Evolutionary conservation across 2,113 vertebrate genomes (phyloP), one percentile per base, ranked within the genome.

Genomic region (Felis chaus): DNA sequence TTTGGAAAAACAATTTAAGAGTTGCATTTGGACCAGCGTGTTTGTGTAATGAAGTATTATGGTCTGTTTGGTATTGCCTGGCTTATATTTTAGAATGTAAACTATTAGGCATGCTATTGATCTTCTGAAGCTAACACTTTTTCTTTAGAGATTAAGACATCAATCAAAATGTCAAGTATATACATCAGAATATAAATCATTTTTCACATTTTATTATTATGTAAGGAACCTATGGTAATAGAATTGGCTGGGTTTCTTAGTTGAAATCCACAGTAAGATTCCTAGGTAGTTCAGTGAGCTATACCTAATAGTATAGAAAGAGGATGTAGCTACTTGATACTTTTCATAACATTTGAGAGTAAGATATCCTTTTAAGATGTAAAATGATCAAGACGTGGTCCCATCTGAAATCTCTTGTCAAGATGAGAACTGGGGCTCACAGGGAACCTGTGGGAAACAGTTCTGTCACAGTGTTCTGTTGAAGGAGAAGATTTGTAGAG

Each of bases 181-280:
- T 90, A 55, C 53, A 78, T 73, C 53, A 97, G 14, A 90, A 3
- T 82, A 36, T 74, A 71, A 88, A 23, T 69, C 15, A 65, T 84
- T 81, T 94, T 81, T 74, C 50, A 61, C 39, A 36, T 96, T 88
- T 82, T 78, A 21, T 89, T 68, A 45, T 93, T 95, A 4, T 73
- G 0, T 96, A 87, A 84, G 73, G 80, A 55, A 96, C 68, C 50
- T 39, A 1, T 55, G 41, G 25, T 87, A 27, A 61, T 91, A 57
- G 73, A 92, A 31, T 69, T 85, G 86, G 8, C 78, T 94, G 69
- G 48, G 21, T 94, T 80, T 88, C 89, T 80, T 31, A 86, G 48
- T 57, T 79, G 31, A 96, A 90, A 76, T 68, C 68, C 81, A 69
- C 36, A 69, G 16, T 66, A 76, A 80, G 39, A 69, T 88, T 74